Base-by-base conservation (phyloP, 1,140 invertebrate genomes). In the Eueides isabella region DNA sequence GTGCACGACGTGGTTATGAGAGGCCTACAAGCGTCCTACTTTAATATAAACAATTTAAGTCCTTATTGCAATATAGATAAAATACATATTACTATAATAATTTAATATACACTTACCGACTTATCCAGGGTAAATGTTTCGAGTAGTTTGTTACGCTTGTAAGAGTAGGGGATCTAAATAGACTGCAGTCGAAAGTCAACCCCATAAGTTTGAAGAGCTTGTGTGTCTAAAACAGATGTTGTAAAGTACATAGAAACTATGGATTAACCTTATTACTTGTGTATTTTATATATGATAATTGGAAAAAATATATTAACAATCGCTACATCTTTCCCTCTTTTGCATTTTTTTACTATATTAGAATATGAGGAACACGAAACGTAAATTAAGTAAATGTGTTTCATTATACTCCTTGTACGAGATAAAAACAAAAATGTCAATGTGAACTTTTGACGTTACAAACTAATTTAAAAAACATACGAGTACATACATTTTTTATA, bases 61-160 rank as follows among this genome's bases (percentile, higher is more conserved):
- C 65, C 29, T 30, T 67, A 33, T 41, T 9, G 0, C 2, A 28
- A 16, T 44, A 38, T 7, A 16, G 3, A 67, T 73, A 62, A 63
- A 41, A 30, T 33, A 63, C 35, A 72, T 44, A 72, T 67, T 67
- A 41, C 12, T 26, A 44, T 55, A 61, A 14, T n/a, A 41, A 31
- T 14, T 48, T 14, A 66, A 44, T 72, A 35, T 9, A 29, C 9
- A 67, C 71, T 67, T 66, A 35, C 14, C 28, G 61, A 35, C 30
- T 73, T 68, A 62, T 9, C 11, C 26, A 33, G 66, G 55, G 64
- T 73, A 41, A 61, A 72, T 68, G 66, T 73, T 73, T 73, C 55
- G 61, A 68, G 65, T 38, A 65, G 70, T 67, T 67, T 67, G 71
- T 72, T 35, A 61, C 23, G 71, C 33, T 61, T 72, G 41, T 72